Evolutionary conservation across 2,888 invertebrate species (phyloP).

Genomic region (Pachymerium ferrugineum): DNA sequence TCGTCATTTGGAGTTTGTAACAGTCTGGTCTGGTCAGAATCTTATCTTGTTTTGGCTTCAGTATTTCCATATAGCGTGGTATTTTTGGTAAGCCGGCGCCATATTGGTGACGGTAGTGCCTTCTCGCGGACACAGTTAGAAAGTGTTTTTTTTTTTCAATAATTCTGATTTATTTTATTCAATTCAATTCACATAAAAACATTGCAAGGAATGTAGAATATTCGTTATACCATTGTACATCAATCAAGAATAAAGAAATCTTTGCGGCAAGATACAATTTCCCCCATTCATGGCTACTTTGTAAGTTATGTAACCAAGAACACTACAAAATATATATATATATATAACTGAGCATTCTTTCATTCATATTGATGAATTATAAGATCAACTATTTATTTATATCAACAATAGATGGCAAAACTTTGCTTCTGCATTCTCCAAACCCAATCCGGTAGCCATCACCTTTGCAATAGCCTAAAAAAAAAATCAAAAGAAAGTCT

Average conservation of each 20-base stretch:
- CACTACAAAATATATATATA: neutral
- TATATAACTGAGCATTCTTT: neutral
- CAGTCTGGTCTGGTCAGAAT: too few relatives aligned
- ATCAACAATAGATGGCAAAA: conserved; percentile 63
- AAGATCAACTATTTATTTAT: neutral
- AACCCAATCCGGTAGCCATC: conserved; percentile 82
- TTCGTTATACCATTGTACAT: too few relatives aligned
- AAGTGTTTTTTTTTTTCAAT: neutral
- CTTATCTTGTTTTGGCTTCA: too few relatives aligned
- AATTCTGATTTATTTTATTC: neutral
- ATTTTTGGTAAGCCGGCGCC: neutral
- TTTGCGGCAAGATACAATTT: neutral
- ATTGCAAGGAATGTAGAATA: too few relatives aligned
- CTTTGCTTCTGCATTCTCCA: conserved; percentile 79
- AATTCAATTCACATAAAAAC: too few relatives aligned
- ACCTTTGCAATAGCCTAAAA: conserved; percentile 69
- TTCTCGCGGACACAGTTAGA: neutral
- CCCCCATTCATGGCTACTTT: neutral
- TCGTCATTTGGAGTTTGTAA: too few relatives aligned
- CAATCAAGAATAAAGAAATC: too few relatives aligned
- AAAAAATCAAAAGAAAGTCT: conserved; percentile 14
- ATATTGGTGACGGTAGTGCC: neutral
- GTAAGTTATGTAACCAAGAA: neutral
- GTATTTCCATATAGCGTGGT: neutral
- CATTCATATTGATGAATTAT: neutral